These are phyloP conservation scores for Rousettus leschenaultii DNA, from an alignment of 2,113 vertebrate species.

Conservation along the genomic window DNA sequence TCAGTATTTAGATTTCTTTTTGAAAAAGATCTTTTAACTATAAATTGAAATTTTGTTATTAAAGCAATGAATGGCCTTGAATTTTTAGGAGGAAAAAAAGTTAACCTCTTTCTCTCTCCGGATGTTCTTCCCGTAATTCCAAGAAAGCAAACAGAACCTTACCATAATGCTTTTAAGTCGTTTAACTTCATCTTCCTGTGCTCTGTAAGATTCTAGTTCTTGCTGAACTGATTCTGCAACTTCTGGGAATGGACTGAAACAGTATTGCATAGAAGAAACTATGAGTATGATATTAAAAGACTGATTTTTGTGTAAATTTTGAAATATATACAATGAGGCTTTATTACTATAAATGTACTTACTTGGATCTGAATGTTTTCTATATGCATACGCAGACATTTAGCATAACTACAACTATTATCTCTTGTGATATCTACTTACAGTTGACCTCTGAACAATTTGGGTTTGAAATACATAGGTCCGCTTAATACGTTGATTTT, in stretches of 20 bases:
- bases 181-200: slow-evolving; percentile 98
- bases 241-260: slow-evolving; percentile 94
- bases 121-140: background rate
- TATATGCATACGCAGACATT: background rate
- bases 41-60: background rate
- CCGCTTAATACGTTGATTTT: too few relatives aligned
- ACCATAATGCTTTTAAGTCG: slow-evolving; percentile 99
- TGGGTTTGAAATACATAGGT: too few relatives aligned
- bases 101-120: background rate
- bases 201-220: slow-evolving; percentile 94
- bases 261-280: slow-evolving; percentile 63
- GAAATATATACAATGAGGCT: background rate
- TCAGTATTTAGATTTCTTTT: slow-evolving; percentile 30
- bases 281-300: slow-evolving; percentile 46
- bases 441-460: too few relatives aligned
- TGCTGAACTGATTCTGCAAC: slow-evolving; percentile 98
- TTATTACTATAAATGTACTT: background rate
- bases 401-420: slow-evolving; percentile 31
- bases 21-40: background rate
- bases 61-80: background rate
- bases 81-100: background rate
- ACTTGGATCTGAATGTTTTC: slow-evolving; percentile 8
- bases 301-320: background rate
- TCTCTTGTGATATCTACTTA: background rate
- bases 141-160: slow-evolving; percentile 62